Percentiles rank a stretch among this genome's conserved stretches.
Evolutionary conservation across 1,140 invertebrate species (phyloP).

Genomic region (Leptinotarsa undecemlineata): DNA sequence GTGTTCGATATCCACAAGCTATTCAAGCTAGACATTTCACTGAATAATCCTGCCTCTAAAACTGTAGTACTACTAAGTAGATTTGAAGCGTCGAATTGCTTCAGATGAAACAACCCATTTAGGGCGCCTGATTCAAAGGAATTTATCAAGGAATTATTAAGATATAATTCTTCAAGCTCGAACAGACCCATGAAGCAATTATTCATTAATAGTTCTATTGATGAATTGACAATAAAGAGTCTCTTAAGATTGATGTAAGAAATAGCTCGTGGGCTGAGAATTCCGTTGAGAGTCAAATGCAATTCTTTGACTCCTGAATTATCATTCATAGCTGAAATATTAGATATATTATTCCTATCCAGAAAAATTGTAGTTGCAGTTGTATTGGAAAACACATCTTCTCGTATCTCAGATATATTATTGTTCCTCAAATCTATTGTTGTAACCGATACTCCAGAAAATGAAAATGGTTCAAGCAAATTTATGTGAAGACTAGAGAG

Average conservation of each 20-base stretch:
- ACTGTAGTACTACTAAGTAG: background rate
- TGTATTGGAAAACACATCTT: background rate
- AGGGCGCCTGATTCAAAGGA: conserved; percentile 1
- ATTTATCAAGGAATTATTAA: background rate
- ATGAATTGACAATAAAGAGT: background rate
- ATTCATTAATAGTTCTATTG: background rate
- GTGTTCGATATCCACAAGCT: background rate
- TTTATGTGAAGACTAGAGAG: background rate
- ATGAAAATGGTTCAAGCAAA: background rate
- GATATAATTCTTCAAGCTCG: background rate
- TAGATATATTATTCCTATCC: background rate
- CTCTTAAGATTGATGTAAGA: background rate
- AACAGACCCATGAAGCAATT: conserved; percentile 7
- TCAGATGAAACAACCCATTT: conserved; percentile 10
- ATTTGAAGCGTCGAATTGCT: background rate
- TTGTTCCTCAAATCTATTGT: conserved; percentile 4
- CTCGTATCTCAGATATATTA: background rate
- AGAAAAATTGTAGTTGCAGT: background rate
- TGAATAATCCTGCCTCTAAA: conserved; percentile 4
- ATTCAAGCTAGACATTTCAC: background rate
- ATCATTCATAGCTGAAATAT: background rate
- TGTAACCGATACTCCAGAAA: background rate
- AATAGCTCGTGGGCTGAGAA: background rate
- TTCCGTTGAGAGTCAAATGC: background rate
- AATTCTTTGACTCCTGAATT: background rate